Percentiles rank a stretch among this genome's conserved stretches.
These are phyloP conservation scores for Drosophila teissieri DNA, from an alignment of 1,140 invertebrate species.

Conservation along the genomic window DNA sequence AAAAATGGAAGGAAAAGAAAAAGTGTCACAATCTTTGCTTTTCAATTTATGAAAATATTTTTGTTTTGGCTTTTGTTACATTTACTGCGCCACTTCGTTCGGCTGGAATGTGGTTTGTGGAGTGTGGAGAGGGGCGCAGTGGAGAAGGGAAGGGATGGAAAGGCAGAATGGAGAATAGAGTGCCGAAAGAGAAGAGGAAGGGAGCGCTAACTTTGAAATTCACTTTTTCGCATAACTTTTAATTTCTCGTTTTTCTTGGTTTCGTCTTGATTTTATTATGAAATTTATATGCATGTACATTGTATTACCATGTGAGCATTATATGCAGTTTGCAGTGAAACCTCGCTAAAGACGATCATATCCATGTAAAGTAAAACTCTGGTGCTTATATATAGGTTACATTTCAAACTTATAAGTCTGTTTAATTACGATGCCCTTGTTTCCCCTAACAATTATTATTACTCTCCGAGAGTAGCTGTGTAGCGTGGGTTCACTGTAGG, in stretches of 20 bases:
- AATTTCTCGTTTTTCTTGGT: slow-evolving; percentile 40
- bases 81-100: neutral
- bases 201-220: slow-evolving; percentile 41
- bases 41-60: neutral
- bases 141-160: neutral
- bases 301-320: neutral
- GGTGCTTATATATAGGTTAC: no score
- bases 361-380: no score
- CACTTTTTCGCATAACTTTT: slow-evolving; percentile 72
- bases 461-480: neutral
- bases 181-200: slow-evolving; percentile 14
- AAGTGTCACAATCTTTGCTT: neutral
- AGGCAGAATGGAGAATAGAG: neutral
- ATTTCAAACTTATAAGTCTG: neutral
- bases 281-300: slow-evolving; percentile 44
- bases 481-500: neutral
- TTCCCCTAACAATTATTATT: no score
- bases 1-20: neutral
- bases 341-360: neutral
- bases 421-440: neutral
- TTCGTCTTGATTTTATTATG: slow-evolving; percentile 66
- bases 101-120: neutral
- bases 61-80: neutral
- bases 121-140: neutral
- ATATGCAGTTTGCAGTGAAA: neutral